Conservation (phyloP, 2,888 invertebrate species). For the Ceramica pisi region DNA sequence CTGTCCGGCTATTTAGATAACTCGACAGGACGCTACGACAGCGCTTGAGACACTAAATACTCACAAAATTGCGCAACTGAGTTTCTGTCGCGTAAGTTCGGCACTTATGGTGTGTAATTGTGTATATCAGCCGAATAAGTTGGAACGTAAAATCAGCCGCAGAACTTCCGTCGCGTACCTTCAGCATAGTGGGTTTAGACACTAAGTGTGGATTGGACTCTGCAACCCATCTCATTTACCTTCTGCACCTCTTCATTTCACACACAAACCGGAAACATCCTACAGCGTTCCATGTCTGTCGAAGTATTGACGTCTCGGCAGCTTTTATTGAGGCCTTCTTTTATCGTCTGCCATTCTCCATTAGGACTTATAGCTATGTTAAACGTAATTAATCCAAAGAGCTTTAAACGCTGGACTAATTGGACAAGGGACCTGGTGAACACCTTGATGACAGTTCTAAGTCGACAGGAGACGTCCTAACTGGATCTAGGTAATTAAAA, state of each 20-base stretch:
- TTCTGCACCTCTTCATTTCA: slow-evolving; percentile 27
- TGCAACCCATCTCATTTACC: not conserved
- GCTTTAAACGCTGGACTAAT: slow-evolving; percentile 40
- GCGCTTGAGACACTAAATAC: too few relatives aligned
- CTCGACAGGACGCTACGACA: too few relatives aligned
- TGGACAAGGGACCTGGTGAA: slow-evolving; percentile 28
- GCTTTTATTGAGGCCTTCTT: slow-evolving; percentile 29
- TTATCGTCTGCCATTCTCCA: slow-evolving; percentile 21
- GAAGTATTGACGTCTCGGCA: slow-evolving; percentile 21
- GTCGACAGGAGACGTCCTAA: slow-evolving; percentile 17
- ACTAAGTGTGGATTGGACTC: too few relatives aligned
- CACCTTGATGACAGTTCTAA: slow-evolving; percentile 26
- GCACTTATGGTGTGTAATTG: too few relatives aligned
- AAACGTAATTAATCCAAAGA: slow-evolving; percentile 41
- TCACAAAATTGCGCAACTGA: too few relatives aligned
- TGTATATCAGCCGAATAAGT: too few relatives aligned
- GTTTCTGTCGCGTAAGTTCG: too few relatives aligned
- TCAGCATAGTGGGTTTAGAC: too few relatives aligned
- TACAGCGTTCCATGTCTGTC: slow-evolving; percentile 22
- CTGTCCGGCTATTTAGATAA: too few relatives aligned
- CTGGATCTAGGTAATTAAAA: slow-evolving; percentile 46
- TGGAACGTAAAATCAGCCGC: too few relatives aligned
- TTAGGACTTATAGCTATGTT: slow-evolving; percentile 2
- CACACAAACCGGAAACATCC: slow-evolving; percentile 35
- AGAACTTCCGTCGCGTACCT: too few relatives aligned